These are phyloP conservation scores for Amazona finschi DNA, from an alignment of 2,797 vertebrate genomes.

Conservation along the genomic window DNA sequence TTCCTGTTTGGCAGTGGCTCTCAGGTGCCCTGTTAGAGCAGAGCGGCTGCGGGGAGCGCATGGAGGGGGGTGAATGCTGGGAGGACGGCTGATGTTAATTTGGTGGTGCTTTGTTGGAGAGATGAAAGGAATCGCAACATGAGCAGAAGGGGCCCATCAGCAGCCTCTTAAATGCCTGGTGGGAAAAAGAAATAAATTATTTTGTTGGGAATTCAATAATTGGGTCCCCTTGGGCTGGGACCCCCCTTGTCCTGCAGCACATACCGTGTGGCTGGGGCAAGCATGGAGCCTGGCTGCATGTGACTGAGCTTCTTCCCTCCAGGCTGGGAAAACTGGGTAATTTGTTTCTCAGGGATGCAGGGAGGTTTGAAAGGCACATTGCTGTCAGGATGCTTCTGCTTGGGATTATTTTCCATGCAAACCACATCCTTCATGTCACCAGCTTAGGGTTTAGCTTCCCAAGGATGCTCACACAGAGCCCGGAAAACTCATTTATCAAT, in stretches of 20 bases:
- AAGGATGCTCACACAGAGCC: neutral
- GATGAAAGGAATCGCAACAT: neutral
- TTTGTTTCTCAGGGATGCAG: neutral
- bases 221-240: neutral
- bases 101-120: constrained; percentile 19
- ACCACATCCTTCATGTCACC: neutral
- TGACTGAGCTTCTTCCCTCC: neutral
- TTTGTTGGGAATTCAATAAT: neutral
- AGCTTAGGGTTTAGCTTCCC: neutral
- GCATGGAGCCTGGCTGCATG: accelerated
- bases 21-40: constrained; percentile 64
- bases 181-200: neutral
- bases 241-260: neutral
- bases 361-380: neutral
- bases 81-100: constrained; percentile 5
- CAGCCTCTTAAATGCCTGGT: neutral
- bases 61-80: accelerated
- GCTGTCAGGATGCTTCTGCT: neutral
- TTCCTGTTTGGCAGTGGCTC: constrained; percentile 71
- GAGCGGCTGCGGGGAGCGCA: neutral
- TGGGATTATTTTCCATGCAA: neutral
- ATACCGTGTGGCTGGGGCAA: neutral
- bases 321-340: neutral
- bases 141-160: neutral
- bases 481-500: neutral